Base-by-base conservation (phyloP, 2,888 invertebrate species). In the Saturnia pavonia region DNA sequence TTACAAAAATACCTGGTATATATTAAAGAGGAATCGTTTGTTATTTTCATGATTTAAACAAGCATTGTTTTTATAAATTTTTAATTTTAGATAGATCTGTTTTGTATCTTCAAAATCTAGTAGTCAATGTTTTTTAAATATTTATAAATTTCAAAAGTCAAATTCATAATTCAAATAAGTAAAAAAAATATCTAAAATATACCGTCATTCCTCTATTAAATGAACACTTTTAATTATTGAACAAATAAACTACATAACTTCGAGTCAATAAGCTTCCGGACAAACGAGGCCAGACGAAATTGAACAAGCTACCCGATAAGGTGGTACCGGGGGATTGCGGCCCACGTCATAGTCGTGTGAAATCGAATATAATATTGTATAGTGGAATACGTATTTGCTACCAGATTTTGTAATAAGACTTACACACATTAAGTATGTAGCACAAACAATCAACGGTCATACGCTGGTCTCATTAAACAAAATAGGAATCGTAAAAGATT, bases 221-320 rank as follows among this genome's bases (percentile, higher is more conserved):
- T n/a, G n/a, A n/a, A n/a, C n/a, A n/a, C n/a, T n/a, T n/a, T 8
- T 2, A 9, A n/a, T 65, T 40, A 40, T 65, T 40, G 1, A 4
- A n/a, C 9, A 65, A 57, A 22, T n/a, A 63, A 22, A n/a, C 8
- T 40, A 1, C 40, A 40, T 65, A 65, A 40, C 11, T 19, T 65
- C n/a, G 65, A 40, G n/a, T 40, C 63, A n/a, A 40, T 65, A 65
- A 40, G 40, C 34, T 65, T 65, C 40, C 12, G 9, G 9, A 14
- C 65, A 69, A 65, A 69, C 9, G 43, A 66, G 65, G 51, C 22
- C 65, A 34, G 51, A 34, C n/a, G 69, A 69, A 69, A 66, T 65
- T 51, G 34, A 2, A 69, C 43, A 27, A 43, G 48, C 27, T 40
- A 22, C 45, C 51, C 22, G 65, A 66, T 70, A 51, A 65, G 69